Evolutionary conservation across 2,888 invertebrate genomes (phyloP).

Genomic region (Tetragonula carbonaria): DNA sequence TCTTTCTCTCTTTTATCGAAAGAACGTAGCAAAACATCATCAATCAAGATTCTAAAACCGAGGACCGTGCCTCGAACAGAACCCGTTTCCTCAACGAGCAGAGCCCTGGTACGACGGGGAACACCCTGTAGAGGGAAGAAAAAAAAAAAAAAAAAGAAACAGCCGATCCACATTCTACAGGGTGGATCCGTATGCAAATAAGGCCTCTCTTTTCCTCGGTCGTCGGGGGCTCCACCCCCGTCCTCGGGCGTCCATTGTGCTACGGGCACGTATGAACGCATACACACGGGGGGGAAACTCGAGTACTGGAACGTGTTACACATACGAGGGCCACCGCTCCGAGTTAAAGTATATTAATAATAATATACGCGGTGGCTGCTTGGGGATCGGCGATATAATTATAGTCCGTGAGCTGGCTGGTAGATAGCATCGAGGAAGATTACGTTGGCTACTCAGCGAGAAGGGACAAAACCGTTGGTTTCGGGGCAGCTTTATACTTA

Average conservation of each 20-base stretch:
- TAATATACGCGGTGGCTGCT: constrained; percentile 78
- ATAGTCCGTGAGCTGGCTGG: constrained; percentile 70
- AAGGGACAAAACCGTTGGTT: constrained; percentile 62
- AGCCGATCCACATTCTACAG: constrained; percentile 75
- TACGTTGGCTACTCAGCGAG: constrained; percentile 64
- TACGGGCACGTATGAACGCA: constrained; percentile 52
- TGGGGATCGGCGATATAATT: constrained; percentile 78
- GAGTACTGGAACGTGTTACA: constrained; percentile 57
- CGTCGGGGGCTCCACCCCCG: constrained; percentile 79
- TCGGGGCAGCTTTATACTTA: constrained; percentile 54
- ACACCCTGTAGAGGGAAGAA: constrained; percentile 59
- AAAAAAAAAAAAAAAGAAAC: constrained; percentile 40
- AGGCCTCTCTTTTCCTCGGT: constrained; percentile 68
- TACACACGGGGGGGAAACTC: constrained; percentile 40
- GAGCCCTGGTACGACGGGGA: neutral
- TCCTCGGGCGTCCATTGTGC: constrained; percentile 82
- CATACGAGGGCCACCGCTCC: constrained; percentile 51
- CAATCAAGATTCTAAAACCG: no score
- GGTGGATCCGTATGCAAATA: constrained; percentile 81
- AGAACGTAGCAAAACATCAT: no score
- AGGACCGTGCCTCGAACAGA: neutral
- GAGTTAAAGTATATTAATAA: constrained; percentile 76
- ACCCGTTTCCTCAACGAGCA: neutral
- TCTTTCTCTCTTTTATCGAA: no score
- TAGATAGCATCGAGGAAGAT: constrained; percentile 75